These are phyloP conservation scores for Coelopa frigida DNA, from an alignment of 1,140 invertebrate genomes.

Conservation along the genomic window DNA sequence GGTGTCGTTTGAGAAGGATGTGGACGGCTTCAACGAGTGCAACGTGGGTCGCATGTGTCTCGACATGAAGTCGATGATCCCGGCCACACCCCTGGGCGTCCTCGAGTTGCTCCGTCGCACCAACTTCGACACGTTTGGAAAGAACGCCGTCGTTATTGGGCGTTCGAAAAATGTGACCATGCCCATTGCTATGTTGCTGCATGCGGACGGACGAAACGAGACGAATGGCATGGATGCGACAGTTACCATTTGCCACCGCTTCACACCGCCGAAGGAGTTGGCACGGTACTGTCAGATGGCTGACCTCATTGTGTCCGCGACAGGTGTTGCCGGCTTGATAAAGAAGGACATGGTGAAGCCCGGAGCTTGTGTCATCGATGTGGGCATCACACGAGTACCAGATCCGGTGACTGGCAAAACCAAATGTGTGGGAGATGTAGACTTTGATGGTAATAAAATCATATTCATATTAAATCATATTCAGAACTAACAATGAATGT, in stretches of 20 bases:
- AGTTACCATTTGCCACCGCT: constrained; percentile 79
- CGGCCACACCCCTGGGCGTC: constrained; percentile 79
- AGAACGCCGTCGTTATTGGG: constrained; percentile 81
- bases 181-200: constrained; percentile 73
- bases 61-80: constrained; percentile 69
- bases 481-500: no score
- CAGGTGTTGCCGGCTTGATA: constrained; percentile 72
- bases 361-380: constrained; percentile 81
- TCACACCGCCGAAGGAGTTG: constrained; percentile 72
- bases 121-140: constrained; percentile 68
- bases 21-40: constrained; percentile 81
- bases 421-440: constrained; percentile 80
- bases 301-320: constrained; percentile 76
- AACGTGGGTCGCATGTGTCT: constrained; percentile 70
- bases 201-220: constrained; percentile 63
- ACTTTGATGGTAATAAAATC: constrained; percentile 60
- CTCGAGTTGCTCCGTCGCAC: constrained; percentile 64
- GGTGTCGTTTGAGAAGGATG: constrained; percentile 74
- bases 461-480: neutral
- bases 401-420: constrained; percentile 56
- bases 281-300: constrained; percentile 60
- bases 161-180: constrained; percentile 85
- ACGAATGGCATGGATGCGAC: constrained; percentile 67
- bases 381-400: constrained; percentile 71
- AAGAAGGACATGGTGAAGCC: constrained; percentile 80